Evolutionary conservation across 2,113 vertebrate genomes (phyloP).

Genomic region (Erythrocebus patas): DNA sequence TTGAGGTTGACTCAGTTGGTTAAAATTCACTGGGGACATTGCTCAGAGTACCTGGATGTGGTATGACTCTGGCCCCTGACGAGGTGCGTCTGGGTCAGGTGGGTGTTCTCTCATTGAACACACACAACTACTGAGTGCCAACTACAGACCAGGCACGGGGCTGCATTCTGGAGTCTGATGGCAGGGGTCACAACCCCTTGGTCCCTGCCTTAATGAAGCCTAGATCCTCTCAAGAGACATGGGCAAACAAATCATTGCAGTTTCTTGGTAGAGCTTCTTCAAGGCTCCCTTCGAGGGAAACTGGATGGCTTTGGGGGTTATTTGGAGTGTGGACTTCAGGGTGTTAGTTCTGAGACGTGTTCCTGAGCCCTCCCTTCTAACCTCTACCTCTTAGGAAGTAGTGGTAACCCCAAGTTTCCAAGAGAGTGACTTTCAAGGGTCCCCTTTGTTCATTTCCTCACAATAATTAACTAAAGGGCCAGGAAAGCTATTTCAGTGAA

Average conservation of each 20-base stretch:
- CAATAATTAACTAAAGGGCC: background rate
- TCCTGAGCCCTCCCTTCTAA: background rate
- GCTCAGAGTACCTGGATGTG: background rate
- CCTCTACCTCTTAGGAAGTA: background rate
- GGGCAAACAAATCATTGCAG: background rate
- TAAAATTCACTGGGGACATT: background rate
- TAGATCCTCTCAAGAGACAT: background rate
- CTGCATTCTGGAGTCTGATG: background rate
- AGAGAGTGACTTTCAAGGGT: background rate
- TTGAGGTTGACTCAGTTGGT: conserved; percentile 21
- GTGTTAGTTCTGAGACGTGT: background rate
- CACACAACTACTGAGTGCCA: background rate
- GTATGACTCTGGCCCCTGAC: background rate
- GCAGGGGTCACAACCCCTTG: background rate
- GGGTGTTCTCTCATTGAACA: background rate
- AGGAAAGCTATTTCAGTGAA: background rate
- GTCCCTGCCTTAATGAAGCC: background rate
- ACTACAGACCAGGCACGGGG: background rate
- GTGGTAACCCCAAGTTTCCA: background rate
- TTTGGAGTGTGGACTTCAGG: background rate
- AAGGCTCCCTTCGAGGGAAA: background rate
- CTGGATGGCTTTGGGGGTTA: background rate
- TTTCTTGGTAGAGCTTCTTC: background rate
- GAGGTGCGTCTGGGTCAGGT: background rate
- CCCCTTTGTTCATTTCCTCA: background rate